These are phyloP conservation scores for Apis dorsata DNA, from an alignment of 1,140 invertebrate species.

Conservation along the genomic window DNA sequence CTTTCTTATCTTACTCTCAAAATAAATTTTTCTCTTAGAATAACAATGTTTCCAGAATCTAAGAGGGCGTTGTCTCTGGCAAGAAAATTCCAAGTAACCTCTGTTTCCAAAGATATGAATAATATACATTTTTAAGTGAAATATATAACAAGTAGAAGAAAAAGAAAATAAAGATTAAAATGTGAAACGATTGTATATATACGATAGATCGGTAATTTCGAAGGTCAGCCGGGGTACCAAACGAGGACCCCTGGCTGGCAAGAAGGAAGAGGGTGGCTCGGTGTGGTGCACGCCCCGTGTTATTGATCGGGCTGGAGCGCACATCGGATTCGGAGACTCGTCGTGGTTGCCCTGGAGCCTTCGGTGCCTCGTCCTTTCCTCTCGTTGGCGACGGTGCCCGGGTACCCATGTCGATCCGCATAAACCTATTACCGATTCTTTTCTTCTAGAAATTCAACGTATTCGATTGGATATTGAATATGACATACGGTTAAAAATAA, in stretches of 20 bases:
- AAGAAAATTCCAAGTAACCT: neutral
- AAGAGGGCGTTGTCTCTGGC: slow-evolving; percentile 2
- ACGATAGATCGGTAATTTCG: slow-evolving; percentile 2
- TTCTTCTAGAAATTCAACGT: neutral
- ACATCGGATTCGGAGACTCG: slow-evolving; percentile 73
- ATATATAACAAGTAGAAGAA: neutral
- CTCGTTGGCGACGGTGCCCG: slow-evolving; percentile 33
- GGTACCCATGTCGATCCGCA: slow-evolving; percentile 24
- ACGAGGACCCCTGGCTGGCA: slow-evolving; percentile 56
- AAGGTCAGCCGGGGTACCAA: slow-evolving; percentile 58
- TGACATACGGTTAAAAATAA: neutral
- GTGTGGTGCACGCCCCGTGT: slow-evolving; percentile 73
- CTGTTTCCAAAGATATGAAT: neutral
- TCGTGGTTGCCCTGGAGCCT: slow-evolving; percentile 53
- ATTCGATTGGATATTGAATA: neutral
- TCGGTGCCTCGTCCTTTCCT: slow-evolving; percentile 47
- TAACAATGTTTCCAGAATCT: neutral
- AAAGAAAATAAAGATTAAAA: neutral
- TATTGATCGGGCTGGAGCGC: slow-evolving; percentile 76
- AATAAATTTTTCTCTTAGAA: no score
- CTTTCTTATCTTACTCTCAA: no score
- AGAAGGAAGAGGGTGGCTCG: slow-evolving; percentile 70
- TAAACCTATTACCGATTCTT: neutral
- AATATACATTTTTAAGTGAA: neutral
- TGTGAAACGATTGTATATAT: neutral